Evolutionary conservation across 2,888 invertebrate genomes (phyloP).

Genomic region (Chloroclysta siterata): DNA sequence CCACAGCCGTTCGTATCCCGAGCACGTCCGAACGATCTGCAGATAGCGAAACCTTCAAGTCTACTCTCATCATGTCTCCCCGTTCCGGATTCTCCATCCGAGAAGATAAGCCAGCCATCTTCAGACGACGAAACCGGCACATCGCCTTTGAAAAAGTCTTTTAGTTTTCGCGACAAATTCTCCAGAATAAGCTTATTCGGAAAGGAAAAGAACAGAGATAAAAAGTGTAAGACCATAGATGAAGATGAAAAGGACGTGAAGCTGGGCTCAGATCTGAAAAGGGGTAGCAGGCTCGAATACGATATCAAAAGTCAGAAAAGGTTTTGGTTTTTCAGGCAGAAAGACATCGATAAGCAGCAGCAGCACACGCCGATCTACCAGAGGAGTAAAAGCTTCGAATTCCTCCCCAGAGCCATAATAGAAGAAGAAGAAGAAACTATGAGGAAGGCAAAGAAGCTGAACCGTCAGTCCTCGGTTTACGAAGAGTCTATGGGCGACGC

Average conservation of each 20-base stretch:
- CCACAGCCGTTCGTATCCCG: conserved; percentile 63
- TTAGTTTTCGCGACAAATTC: conserved; percentile 76
- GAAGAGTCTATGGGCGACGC: conserved; percentile 71
- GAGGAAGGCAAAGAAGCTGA: conserved; percentile 44
- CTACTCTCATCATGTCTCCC: conserved; percentile 72
- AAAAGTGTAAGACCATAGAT: conserved; percentile 56
- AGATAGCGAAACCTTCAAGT: conserved; percentile 76
- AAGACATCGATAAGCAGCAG: conserved; percentile 62
- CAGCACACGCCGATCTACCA: conserved; percentile 62
- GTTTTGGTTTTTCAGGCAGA: conserved; percentile 76
- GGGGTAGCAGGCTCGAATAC: conserved; percentile 54
- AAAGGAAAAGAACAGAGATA: conserved; percentile 62
- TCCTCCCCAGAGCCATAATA: conserved; percentile 68
- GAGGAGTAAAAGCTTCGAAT: conserved; percentile 79
- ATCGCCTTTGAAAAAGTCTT: conserved; percentile 72
- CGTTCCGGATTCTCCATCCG: conserved; percentile 64
- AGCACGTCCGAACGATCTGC: conserved; percentile 56
- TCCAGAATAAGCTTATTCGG: conserved; percentile 70
- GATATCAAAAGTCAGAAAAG: conserved; percentile 69
- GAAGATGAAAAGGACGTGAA: conserved; percentile 54
- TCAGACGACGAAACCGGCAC: conserved; percentile 58
- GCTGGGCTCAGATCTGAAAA: conserved; percentile 36
- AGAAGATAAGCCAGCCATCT: conserved; percentile 47
- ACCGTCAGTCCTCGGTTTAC: conserved; percentile 63
- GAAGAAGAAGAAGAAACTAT: conserved; percentile 54